These are phyloP conservation scores for Xestia rhomboidea DNA, from an alignment of 2,888 invertebrate genomes.

Conservation along the genomic window DNA sequence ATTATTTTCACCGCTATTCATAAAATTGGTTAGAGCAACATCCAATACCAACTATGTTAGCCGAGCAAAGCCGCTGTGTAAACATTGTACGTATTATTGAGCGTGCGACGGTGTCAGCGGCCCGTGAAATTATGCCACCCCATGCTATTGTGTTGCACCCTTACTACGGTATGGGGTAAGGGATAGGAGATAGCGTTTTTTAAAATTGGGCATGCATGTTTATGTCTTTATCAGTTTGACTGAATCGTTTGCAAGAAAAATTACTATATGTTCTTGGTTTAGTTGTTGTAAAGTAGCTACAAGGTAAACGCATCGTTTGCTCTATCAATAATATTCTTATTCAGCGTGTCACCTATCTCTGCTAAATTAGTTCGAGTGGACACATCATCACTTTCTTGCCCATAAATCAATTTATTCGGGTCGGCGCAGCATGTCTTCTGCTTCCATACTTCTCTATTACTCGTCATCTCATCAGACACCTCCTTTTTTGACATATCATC, in stretches of 20 bases:
- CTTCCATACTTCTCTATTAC: no score
- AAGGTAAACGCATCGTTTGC: neutral
- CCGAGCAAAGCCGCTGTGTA: slow-evolving; percentile 78
- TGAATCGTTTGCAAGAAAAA: neutral
- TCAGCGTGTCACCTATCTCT: neutral
- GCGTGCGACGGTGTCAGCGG: slow-evolving; percentile 78
- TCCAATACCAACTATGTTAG: slow-evolving; percentile 46
- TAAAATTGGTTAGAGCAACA: slow-evolving; percentile 31
- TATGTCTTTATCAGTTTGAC: neutral
- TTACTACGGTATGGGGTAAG: slow-evolving; percentile 65
- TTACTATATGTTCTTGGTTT: neutral
- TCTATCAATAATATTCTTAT: neutral
- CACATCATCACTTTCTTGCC: no score
- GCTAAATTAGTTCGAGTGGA: neutral
- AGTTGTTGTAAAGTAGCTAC: neutral
- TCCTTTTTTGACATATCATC: no score
- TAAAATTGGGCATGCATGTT: neutral
- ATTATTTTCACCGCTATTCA: slow-evolving; percentile 17
- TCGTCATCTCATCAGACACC: no score
- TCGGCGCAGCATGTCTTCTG: no score
- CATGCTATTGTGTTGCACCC: slow-evolving; percentile 82
- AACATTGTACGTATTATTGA: slow-evolving; percentile 85
- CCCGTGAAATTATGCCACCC: slow-evolving; percentile 87
- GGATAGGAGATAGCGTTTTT: slow-evolving; percentile 58
- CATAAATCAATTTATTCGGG: no score